Evolutionary conservation across 2,797 vertebrate genomes (phyloP), one percentile per base, ranked within the genome.

Genomic region (Semaprochilodus insignis): DNA sequence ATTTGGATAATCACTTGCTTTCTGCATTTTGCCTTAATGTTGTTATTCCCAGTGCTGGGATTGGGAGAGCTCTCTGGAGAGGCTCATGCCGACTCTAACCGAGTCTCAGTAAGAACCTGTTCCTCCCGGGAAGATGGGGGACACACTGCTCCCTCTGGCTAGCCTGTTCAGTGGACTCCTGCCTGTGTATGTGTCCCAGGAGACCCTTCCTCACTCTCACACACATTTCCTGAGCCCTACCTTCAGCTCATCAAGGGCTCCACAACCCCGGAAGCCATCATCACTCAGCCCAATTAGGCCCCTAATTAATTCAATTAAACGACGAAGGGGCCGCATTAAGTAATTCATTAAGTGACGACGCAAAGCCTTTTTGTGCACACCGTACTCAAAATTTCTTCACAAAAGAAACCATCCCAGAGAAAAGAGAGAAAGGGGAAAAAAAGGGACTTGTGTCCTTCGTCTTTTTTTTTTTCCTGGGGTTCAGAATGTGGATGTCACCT

Each of bases 231-330:
- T 34, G 69, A 86, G 71, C 79, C 78, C 78, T 82, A 87, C 87
- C 86, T 86, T 87, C 66, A 82, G 76, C 80, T 87, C 86, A 88
- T 85, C 76, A 81, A 85, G 85, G 83, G 74, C 82, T 84, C 63
- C 73, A 84, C 77, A 91, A 85, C 86, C 87, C 88, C 85, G 81
- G 87, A 88, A 90, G 87, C 88, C 85, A 91, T 91, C 88, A 87
- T 89, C 85, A 89, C 90, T 88, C 82, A 88, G 86, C 88, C 90
- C 88, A 92, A 88, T 92, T 93, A 92, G 85, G 87, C 83, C 82
- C 87, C 89, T 92, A 91, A 93, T 93, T 90, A 91, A 91, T 90
- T 90, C 67, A 89, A 85, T 91, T 87, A 88, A 88, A 88, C 86
- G 90, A 88, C 78, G 71, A 72, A 91, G 91, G 80, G 87, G 85